Evolutionary conservation across 2,797 vertebrate genomes (phyloP).

Genomic region (Argentina silus): DNA sequence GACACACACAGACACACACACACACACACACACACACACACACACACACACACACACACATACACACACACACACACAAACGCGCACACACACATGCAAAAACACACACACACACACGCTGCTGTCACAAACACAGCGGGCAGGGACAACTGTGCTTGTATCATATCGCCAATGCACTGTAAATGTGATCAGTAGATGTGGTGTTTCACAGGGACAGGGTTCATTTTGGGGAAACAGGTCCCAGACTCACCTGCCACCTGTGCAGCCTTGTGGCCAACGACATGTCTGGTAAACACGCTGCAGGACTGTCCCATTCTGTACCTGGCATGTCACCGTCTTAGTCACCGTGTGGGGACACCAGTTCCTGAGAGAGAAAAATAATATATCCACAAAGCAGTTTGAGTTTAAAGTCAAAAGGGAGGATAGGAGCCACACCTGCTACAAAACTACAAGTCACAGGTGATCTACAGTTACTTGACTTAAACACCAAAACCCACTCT

Average conservation of each 20-base stretch:
- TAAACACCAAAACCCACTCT: not conserved
- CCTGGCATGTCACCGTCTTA: constrained; percentile 88
- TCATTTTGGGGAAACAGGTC: not conserved
- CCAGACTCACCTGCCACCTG: constrained; percentile 84
- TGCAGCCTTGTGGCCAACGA: constrained; percentile 91
- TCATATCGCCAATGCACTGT: not conserved
- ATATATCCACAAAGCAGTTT: not conserved
- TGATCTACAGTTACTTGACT: constrained; percentile 9
- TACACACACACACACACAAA: constrained; percentile 18
- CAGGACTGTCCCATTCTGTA: constrained; percentile 92
- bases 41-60: constrained; percentile 39
- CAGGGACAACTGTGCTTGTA: not conserved
- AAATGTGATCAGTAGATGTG: no score
- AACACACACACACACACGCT: no score
- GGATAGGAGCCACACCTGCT: not conserved
- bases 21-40: constrained; percentile 1
- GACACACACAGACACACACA: constrained; percentile 9
- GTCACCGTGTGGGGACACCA: constrained; percentile 93
- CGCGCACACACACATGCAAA: no score
- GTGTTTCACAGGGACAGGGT: not conserved
- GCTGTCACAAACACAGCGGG: not conserved
- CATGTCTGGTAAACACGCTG: constrained; percentile 93
- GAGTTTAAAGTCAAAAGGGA: not conserved
- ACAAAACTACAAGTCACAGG: constrained; percentile 6
- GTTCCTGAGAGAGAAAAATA: constrained; percentile 79